Evolutionary conservation across 2,888 invertebrate genomes (phyloP).

Genomic region (Tillus elongatus): DNA sequence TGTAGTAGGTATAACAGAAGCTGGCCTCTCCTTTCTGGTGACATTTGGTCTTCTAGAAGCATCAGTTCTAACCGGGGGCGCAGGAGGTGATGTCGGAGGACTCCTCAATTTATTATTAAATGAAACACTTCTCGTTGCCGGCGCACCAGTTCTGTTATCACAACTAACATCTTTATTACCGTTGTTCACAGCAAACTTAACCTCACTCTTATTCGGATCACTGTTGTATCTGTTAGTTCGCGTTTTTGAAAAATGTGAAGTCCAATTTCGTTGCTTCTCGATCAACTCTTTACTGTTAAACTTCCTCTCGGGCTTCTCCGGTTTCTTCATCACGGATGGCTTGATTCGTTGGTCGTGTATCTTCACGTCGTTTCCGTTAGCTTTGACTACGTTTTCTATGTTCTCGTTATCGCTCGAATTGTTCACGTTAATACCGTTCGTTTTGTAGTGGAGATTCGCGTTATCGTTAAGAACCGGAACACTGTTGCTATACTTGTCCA

Average conservation of each 20-base stretch:
- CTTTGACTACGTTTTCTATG: conserved; percentile 6
- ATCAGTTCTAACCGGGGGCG: conserved; percentile 41
- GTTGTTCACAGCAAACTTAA: conserved; percentile 42
- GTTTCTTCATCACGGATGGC: conserved; percentile 46
- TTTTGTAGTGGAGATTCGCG: conserved; percentile 19
- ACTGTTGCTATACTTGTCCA: conserved; percentile 48
- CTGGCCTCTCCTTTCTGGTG: conserved; percentile 37
- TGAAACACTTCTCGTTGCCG: conserved; percentile 48
- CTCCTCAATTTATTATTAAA: conserved; percentile 44
- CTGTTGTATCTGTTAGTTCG: conserved; percentile 55
- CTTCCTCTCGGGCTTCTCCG: conserved; percentile 75
- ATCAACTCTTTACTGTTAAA: conserved; percentile 78
- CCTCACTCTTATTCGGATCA: conserved; percentile 54
- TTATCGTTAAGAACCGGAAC: conserved; percentile 43
- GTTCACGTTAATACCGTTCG: conserved; percentile 29
- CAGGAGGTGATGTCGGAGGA: conserved; percentile 42
- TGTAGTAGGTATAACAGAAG: conserved; percentile 33
- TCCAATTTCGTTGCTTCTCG: conserved; percentile 88
- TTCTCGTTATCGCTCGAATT: conserved; percentile 6
- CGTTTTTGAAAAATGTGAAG: conserved; percentile 78
- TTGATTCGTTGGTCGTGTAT: conserved; percentile 26
- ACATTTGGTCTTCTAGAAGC: conserved; percentile 35
- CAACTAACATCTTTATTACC: conserved; percentile 25
- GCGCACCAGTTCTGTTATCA: conserved; percentile 18
- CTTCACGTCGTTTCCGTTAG: conserved; percentile 19